Evolutionary conservation across 2,797 vertebrate genomes (phyloP).

Genomic region (Poecilia velifera): DNA sequence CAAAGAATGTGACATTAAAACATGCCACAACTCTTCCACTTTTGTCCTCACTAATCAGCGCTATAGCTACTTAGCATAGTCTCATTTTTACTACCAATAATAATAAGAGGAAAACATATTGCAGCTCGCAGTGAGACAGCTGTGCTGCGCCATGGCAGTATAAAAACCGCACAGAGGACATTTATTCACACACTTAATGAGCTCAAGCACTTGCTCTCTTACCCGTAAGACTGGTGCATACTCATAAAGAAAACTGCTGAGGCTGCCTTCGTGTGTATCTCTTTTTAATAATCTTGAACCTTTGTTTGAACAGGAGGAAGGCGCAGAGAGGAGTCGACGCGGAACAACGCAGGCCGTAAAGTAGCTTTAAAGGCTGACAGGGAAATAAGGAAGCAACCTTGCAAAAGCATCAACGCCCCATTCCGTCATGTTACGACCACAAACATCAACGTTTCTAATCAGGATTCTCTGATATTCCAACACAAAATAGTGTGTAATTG

Average conservation of each 20-base stretch:
- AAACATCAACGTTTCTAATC: not conserved
- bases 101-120: not conserved
- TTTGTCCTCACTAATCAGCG: constrained; percentile 11
- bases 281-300: not conserved
- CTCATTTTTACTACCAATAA: constrained; percentile 15
- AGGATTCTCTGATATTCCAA: not conserved
- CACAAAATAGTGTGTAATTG: not conserved
- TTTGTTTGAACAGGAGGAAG: constrained; percentile 3
- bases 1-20: constrained; percentile 23
- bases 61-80: constrained; percentile 5
- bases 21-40: not conserved
- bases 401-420: not conserved
- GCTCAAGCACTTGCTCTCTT: constrained; percentile 3
- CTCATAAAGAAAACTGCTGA: not conserved
- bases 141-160: not conserved
- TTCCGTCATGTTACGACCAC: not conserved
- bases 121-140: constrained; percentile 2
- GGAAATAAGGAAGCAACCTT: not conserved
- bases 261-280: not conserved
- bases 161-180: constrained; percentile 8
- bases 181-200: constrained; percentile 9
- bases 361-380: not conserved
- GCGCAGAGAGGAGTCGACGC: not conserved
- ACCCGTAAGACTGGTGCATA: not conserved
- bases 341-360: constrained; percentile 8